Percentiles rank a stretch among this genome's conserved stretches.
Conservation (phyloP, 1,140 invertebrate species). For the Coenobita brevimanus region DNA sequence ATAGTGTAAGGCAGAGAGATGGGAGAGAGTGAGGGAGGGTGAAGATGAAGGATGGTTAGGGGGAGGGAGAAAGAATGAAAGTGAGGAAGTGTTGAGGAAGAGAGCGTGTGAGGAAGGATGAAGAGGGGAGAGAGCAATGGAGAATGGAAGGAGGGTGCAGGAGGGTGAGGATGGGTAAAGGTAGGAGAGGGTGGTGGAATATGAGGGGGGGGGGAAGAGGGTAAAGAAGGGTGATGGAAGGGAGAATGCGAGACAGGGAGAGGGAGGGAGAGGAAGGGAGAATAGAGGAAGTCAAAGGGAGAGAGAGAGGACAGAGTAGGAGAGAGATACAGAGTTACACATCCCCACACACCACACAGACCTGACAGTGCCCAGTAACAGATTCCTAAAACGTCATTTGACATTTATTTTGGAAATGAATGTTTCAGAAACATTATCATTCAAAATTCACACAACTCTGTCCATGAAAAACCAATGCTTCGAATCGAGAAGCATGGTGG, state of each 20-base stretch:
- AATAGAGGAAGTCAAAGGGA: background rate
- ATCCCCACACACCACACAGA: too few relatives aligned
- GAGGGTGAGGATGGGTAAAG: background rate
- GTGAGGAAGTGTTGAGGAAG: background rate
- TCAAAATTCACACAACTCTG: too few relatives aligned
- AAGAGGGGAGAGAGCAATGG: background rate
- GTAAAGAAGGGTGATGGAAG: background rate
- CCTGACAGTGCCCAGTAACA: too few relatives aligned
- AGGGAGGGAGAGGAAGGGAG: background rate
- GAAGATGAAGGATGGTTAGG: background rate
- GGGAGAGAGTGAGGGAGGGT: background rate
- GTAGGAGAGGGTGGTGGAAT: background rate
- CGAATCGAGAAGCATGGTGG: too few relatives aligned
- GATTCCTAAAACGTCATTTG: too few relatives aligned
- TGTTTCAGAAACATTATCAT: too few relatives aligned
- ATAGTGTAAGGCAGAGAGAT: too few relatives aligned
- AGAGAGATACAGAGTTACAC: background rate
- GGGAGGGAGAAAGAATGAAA: background rate
- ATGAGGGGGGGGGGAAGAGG: background rate
- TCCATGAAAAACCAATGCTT: too few relatives aligned
- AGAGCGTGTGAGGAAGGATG: background rate
- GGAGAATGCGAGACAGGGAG: conserved; percentile 1
- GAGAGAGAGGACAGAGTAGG: background rate
- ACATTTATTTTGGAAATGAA: too few relatives aligned
- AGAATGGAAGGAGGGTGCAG: background rate